Base-by-base conservation (phyloP, 2,888 invertebrate species). In the Ischnura elegans region DNA sequence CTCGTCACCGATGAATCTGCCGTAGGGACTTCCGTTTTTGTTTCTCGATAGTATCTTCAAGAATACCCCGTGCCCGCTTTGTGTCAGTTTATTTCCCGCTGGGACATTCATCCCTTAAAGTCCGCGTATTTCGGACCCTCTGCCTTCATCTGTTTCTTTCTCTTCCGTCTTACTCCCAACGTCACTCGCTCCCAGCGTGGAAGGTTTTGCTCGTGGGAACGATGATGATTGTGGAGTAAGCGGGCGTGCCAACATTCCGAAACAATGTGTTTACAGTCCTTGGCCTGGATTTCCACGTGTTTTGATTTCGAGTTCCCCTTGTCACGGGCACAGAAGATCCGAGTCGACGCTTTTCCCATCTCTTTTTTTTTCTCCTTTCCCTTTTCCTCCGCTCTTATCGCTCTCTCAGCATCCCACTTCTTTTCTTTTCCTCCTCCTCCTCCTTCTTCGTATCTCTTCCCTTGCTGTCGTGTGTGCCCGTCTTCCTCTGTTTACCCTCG, bases 221-320 rank as follows among this genome's bases (percentile, higher is more conserved):
- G 36, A 76, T 3, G 76, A 76, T 76, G 61, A 61, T 61, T 76
- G 76, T 25, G 36, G 36, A 76, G 29, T 36, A 36, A 76, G 76
- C 76, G 76, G 76, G 36, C 76, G 76, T 76, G 76, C 76, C 76
- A 76, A 76, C 76, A 76, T 36, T 76, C 76, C 29, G 76, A 76
- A 76, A 76, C 76, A 76, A 76, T 76, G 76, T 76, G 76, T 76
- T 76, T 76, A 76, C 76, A 76, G 76, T 76, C 76, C 76, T 76
- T 76, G 76, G 76, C 76, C 76, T 76, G 76, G 76, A 76, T 76
- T 76, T 76, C 8, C 61, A 3, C 76, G 21, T 76, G 76, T 76
- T 29, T 76, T 76, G 76, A 76, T 76, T 76, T 36, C 76, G 76
- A n/a, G n/a, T 16, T 76, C 76, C 76, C 76, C 76, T 76, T 61